These are phyloP conservation scores for Chloroclysta siterata DNA, from an alignment of 2,888 invertebrate genomes.

Conservation along the genomic window DNA sequence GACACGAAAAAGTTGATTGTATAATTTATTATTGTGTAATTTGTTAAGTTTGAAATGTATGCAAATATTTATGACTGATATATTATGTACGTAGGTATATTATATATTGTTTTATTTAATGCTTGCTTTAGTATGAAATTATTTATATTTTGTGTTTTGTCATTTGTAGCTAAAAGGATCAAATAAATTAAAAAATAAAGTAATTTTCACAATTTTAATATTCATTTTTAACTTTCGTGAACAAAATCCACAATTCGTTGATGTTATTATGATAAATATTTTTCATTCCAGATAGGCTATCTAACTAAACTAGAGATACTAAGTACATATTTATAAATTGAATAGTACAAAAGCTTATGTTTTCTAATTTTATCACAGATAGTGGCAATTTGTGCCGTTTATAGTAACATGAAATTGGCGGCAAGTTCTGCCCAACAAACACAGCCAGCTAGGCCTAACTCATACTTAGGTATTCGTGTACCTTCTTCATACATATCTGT, in stretches of 20 bases:
- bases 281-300: conserved; percentile 49
- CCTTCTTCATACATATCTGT: conserved; percentile 21
- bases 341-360: conserved; percentile 57
- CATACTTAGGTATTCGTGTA: conserved; percentile 37
- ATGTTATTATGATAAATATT: conserved; percentile 81
- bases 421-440: conserved; percentile 73
- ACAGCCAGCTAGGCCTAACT: conserved; percentile 74
- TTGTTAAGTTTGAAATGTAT: too few species aligned
- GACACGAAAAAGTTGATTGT: neutral
- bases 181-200: conserved; percentile 42
- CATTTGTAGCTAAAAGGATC: neutral
- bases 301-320: conserved; percentile 40
- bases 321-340: conserved; percentile 45
- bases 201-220: conserved; percentile 65
- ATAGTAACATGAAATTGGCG: conserved; percentile 71
- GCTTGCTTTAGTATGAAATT: too few species aligned
- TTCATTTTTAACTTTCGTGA: conserved; percentile 76
- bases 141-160: neutral
- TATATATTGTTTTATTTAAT: too few species aligned
- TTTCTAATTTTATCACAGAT: conserved; percentile 83
- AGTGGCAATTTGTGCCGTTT: conserved; percentile 71
- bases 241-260: conserved; percentile 65
- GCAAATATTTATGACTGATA: too few species aligned
- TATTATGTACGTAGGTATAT: too few species aligned
- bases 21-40: too few species aligned